Evolutionary conservation across 2,888 invertebrate genomes (phyloP).

Genomic region (Cataglyphis albicans): DNA sequence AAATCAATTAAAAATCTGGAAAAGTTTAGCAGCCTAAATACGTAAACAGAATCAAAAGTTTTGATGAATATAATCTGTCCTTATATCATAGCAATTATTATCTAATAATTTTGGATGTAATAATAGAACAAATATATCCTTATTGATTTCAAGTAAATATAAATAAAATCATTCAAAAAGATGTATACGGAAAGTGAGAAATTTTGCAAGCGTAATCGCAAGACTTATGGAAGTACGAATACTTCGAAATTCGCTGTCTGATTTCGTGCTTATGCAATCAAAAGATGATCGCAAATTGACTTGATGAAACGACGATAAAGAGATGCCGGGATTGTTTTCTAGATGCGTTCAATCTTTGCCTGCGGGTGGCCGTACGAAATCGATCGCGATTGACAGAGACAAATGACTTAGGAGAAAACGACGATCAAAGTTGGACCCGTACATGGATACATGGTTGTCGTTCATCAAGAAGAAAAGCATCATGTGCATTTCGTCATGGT

Average conservation of each 20-base stretch:
- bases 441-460: not conserved
- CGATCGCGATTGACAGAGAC: constrained; percentile 31
- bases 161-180: not conserved
- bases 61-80: not conserved
- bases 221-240: not conserved
- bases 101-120: not conserved
- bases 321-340: not conserved
- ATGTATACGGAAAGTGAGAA: not conserved
- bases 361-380: constrained; percentile 9
- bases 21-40: not conserved
- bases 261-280: constrained; percentile 9
- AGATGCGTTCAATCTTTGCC: constrained; percentile 1
- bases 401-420: constrained; percentile 31
- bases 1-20: not conserved
- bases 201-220: not conserved
- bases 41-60: not conserved
- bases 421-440: constrained; percentile 15
- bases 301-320: not conserved
- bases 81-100: not conserved
- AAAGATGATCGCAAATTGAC: not conserved
- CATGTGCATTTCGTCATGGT: not conserved
- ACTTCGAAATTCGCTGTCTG: constrained; percentile 1
- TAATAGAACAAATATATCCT: not conserved
- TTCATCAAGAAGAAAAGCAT: constrained; percentile 22
- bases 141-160: not conserved